A percentile compares a stretch with the other conserved stretches of the same genome.
Evolutionary conservation across 1,140 invertebrate genomes (phyloP).

Genomic region (Chymomyza costata): DNA sequence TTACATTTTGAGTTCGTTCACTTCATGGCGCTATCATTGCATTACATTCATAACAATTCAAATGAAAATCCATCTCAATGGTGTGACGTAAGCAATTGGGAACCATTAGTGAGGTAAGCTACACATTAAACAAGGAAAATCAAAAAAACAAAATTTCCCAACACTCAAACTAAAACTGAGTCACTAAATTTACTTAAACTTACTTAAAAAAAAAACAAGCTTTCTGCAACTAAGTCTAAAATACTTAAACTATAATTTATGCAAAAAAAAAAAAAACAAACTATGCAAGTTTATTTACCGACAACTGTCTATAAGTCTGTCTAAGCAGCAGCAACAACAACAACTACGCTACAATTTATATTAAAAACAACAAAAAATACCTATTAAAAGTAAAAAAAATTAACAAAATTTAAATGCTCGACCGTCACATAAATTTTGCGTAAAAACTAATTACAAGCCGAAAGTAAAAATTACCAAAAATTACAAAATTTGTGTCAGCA

Average conservation of each 20-base stretch:
- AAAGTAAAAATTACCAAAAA: slow-evolving; percentile 28
- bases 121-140: slow-evolving; percentile 73
- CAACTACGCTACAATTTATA: slow-evolving; percentile 44
- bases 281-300: slow-evolving; percentile 5
- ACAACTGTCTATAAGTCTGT: slow-evolving; percentile 39
- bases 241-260: neutral
- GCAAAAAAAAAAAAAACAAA: slow-evolving; percentile 4
- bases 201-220: slow-evolving; percentile 22
- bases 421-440: slow-evolving; percentile 18
- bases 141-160: slow-evolving; percentile 18
- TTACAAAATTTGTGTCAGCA: slow-evolving; percentile 39
- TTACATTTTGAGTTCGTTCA: slow-evolving; percentile 54
- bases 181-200: no score
- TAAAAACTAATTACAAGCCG: slow-evolving; percentile 4
- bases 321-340: slow-evolving; percentile 26
- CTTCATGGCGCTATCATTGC: slow-evolving; percentile 69
- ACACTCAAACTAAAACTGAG: no score
- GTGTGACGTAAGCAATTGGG: slow-evolving; percentile 75
- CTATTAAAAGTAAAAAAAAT: slow-evolving; percentile 10
- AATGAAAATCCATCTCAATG: slow-evolving; percentile 72
- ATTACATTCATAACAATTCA: slow-evolving; percentile 51
- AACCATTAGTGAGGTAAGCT: slow-evolving; percentile 76
- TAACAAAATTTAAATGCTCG: slow-evolving; percentile 22
- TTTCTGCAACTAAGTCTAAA: slow-evolving; percentile 7
- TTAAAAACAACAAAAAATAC: slow-evolving; percentile 11